Percentiles rank a stretch among this genome's conserved stretches.
Evolutionary conservation across 64 coral and sea anemone genomes (phyloP).

Genomic region (Dendronephthya gigantea): DNA sequence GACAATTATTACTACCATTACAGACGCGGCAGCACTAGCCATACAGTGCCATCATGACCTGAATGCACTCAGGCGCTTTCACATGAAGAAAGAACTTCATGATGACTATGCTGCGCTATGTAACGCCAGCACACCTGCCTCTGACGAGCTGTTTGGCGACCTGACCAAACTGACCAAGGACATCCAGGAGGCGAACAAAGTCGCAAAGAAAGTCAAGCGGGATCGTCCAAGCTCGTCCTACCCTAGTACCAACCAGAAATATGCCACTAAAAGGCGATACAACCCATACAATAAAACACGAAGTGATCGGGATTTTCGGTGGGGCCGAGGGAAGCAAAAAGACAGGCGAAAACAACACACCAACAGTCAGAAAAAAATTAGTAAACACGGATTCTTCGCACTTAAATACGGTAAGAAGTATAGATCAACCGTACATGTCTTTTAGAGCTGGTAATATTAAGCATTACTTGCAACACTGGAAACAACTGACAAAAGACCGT

Average conservation of each 20-base stretch:
- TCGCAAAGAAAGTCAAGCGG: neutral
- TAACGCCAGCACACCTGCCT: neutral
- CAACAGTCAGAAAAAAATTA: neutral
- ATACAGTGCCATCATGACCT: neutral
- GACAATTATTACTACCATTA: no score
- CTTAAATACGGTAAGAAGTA: neutral
- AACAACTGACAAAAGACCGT: neutral
- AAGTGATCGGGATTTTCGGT: conserved; percentile 9
- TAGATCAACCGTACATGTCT: neutral
- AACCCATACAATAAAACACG: neutral
- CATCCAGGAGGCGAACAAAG: neutral
- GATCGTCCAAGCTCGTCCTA: neutral
- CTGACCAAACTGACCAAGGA: neutral
- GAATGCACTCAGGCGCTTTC: neutral
- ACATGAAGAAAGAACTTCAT: conserved; percentile 25
- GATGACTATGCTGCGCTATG: conserved; percentile 10
- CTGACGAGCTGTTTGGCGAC: conserved; percentile 12
- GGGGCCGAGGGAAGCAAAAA: conserved; percentile 3
- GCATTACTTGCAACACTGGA: neutral
- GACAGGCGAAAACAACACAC: neutral
- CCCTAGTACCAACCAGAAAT: neutral
- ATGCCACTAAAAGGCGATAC: neutral
- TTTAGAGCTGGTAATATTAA: conserved; percentile 11
- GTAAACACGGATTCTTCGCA: neutral
- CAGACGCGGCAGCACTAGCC: no score